A percentile compares a stretch with the other conserved stretches of the same genome.
Evolutionary conservation across 2,797 vertebrate genomes (phyloP).

Genomic region (Chaetodon trifasciatus): DNA sequence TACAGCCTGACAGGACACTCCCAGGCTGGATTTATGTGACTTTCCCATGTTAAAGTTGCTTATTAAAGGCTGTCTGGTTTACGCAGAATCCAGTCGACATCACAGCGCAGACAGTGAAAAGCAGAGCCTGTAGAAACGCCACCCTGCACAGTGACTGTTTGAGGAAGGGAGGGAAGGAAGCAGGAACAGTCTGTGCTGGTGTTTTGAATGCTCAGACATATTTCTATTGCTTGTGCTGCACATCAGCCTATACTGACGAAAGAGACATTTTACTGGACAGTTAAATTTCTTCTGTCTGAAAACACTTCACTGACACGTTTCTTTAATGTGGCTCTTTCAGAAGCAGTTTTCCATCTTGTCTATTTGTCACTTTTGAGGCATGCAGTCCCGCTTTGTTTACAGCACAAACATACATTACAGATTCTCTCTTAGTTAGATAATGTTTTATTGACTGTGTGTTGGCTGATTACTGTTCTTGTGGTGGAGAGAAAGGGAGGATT

Average conservation of each 20-base stretch:
- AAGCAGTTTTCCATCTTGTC: not conserved
- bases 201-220: slow-evolving; percentile 29
- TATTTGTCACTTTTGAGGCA: not conserved
- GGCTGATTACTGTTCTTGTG: not conserved
- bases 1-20: slow-evolving; percentile 28
- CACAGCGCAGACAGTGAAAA: slow-evolving; percentile 14
- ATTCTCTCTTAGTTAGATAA: not conserved
- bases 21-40: slow-evolving; percentile 42
- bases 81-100: slow-evolving; percentile 20
- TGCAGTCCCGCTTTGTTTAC: not conserved
- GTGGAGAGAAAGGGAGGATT: slow-evolving; percentile 28
- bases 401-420: not conserved
- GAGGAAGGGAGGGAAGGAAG: slow-evolving; percentile 67
- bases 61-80: slow-evolving; percentile 47
- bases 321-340: not conserved
- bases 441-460: not conserved
- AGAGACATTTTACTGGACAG: not conserved
- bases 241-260: not conserved
- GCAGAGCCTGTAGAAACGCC: slow-evolving; percentile 29
- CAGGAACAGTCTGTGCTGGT: slow-evolving; percentile 61
- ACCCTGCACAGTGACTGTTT: slow-evolving; percentile 13
- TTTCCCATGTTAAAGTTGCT: slow-evolving; percentile 43
- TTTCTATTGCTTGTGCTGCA: slow-evolving; percentile 10
- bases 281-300: not conserved
- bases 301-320: not conserved